Conservation (phyloP, 2,797 vertebrate genomes). For the Aplochiton taeniatus region DNA sequence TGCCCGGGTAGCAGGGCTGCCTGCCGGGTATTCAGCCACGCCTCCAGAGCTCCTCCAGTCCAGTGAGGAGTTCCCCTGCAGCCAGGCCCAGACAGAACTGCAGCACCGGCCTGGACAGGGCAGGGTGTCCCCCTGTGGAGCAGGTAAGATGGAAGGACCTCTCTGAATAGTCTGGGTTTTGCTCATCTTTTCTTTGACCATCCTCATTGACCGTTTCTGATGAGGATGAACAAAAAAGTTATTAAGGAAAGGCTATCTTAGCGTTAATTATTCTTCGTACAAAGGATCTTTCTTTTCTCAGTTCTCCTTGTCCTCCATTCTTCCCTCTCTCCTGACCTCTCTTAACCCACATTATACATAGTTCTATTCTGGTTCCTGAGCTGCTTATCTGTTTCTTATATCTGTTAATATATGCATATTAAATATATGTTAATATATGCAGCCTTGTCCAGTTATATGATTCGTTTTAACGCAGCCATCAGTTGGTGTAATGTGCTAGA, state of each 20-base stretch:
- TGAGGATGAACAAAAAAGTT: too few species aligned
- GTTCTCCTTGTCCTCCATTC: background rate
- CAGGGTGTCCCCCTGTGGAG: conserved; percentile 85
- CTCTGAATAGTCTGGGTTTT: too few species aligned
- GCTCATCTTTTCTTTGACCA: background rate
- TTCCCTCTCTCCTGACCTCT: background rate
- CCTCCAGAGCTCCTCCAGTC: conserved; percentile 81
- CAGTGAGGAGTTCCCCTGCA: conserved; percentile 81
- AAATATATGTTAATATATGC: background rate
- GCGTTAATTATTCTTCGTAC: too few species aligned
- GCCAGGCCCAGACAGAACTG: conserved; percentile 73
- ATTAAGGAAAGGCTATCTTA: background rate
- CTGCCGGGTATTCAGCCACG: conserved; percentile 77
- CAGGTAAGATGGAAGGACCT: conserved; percentile 71
- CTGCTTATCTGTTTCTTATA: too few species aligned
- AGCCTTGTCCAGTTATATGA: background rate
- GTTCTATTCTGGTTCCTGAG: too few species aligned
- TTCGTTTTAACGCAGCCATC: conserved; percentile 77
- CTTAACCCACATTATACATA: too few species aligned
- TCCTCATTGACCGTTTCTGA: background rate
- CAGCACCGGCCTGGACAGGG: conserved; percentile 54
- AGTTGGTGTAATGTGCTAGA: conserved; percentile 89
- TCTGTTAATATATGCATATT: background rate
- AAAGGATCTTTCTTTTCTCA: too few species aligned
- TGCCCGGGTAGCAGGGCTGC: conserved; percentile 72